These are phyloP conservation scores for Ammodytes dubius DNA, from an alignment of 2,113 vertebrate genomes.

Conservation along the genomic window DNA sequence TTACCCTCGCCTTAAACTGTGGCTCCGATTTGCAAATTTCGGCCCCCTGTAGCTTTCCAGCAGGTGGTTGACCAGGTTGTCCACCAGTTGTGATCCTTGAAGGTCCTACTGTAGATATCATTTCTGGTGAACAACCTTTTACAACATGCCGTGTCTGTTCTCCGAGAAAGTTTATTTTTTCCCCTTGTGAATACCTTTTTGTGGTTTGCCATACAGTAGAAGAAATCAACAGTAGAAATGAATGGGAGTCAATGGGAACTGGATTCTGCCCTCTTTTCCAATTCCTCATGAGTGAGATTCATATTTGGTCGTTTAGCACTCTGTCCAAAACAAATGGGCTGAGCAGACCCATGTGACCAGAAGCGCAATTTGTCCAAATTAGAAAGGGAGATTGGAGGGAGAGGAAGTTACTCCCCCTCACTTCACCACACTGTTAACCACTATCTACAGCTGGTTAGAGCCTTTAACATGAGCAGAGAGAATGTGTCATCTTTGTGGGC, in stretches of 20 bases:
- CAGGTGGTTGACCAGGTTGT: too few species aligned
- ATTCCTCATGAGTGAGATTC: slow-evolving; percentile 3
- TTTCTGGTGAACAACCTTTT: too few species aligned
- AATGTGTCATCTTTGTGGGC: not conserved
- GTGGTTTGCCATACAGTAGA: not conserved
- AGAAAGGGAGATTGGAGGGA: slow-evolving; percentile 16
- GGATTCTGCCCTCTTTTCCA: too few species aligned
- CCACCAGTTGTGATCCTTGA: too few species aligned
- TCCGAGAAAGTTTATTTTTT: too few species aligned
- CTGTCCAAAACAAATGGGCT: not conserved
- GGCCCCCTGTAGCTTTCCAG: too few species aligned
- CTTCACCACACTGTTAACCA: slow-evolving; percentile 16
- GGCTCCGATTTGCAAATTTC: too few species aligned
- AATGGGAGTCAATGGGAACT: not conserved
- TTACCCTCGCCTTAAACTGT: too few species aligned
- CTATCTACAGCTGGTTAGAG: slow-evolving; percentile 17
- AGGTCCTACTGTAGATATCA: too few species aligned
- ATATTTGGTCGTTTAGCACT: slow-evolving; percentile 9
- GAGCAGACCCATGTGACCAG: not conserved
- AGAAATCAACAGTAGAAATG: not conserved
- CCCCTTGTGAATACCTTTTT: too few species aligned
- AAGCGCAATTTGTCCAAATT: slow-evolving; percentile 26
- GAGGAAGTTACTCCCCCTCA: slow-evolving; percentile 26
- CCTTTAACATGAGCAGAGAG: not conserved
- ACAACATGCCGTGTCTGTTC: too few species aligned